These are phyloP conservation scores for Pseudotriccus pelzelni DNA, from an alignment of 2,797 vertebrate species.

Conservation along the genomic window DNA sequence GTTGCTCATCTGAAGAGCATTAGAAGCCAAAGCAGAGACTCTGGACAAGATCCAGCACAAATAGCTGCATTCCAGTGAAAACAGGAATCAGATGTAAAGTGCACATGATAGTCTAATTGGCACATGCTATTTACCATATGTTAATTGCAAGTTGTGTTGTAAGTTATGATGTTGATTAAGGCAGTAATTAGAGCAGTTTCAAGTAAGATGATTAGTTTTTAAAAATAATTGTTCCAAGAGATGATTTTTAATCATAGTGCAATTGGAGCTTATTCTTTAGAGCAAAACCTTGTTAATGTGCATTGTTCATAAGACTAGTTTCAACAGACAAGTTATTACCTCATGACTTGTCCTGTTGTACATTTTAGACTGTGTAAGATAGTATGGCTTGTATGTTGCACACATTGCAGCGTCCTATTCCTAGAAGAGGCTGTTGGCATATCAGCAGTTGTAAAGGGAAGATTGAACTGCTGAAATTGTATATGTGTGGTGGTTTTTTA, in stretches of 20 bases:
- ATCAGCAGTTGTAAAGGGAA: neutral
- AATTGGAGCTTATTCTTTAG: neutral
- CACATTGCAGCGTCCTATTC: neutral
- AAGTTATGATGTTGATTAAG: neutral
- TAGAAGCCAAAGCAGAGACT: constrained; percentile 36
- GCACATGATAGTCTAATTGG: constrained; percentile 51
- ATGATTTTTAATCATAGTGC: neutral
- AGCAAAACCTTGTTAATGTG: neutral
- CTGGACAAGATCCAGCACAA: constrained; percentile 62
- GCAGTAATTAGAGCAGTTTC: constrained; percentile 19
- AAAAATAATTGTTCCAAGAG: neutral
- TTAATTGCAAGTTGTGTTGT: constrained; percentile 36
- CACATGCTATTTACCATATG: constrained; percentile 36
- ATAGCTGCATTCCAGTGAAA: constrained; percentile 64
- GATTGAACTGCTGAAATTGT: neutral
- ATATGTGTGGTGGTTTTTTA: neutral
- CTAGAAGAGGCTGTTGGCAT: neutral
- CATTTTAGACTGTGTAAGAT: neutral
- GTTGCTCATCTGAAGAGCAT: constrained; percentile 42
- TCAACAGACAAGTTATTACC: neutral
- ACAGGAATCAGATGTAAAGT: constrained; percentile 62
- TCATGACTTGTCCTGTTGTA: neutral
- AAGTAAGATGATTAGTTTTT: neutral
- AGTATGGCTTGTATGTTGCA: neutral
- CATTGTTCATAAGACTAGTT: neutral